These are phyloP conservation scores for Trichonephila clavata DNA, from an alignment of 1,140 invertebrate genomes.

Conservation along the genomic window DNA sequence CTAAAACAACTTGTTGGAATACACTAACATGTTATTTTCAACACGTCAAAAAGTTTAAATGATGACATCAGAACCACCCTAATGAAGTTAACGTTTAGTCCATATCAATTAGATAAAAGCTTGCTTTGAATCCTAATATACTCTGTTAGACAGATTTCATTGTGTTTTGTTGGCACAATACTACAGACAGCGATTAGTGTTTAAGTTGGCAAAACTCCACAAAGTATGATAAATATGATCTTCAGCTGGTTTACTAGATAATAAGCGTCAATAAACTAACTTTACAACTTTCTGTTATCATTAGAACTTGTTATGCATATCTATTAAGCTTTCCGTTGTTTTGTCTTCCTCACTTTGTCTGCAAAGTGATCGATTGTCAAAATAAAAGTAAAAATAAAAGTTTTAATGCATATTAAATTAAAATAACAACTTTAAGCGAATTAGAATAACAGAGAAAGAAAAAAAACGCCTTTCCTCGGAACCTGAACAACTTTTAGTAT, in stretches of 20 bases:
- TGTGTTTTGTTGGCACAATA: background rate
- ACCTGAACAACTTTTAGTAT: too few species aligned
- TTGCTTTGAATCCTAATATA: background rate
- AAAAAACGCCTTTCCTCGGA: too few species aligned
- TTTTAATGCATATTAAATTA: too few species aligned
- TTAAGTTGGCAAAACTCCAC: background rate
- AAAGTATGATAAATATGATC: background rate
- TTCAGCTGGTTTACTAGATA: background rate
- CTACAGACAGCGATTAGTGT: background rate
- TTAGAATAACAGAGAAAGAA: too few species aligned
- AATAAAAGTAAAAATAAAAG: too few species aligned
- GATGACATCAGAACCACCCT: too few species aligned
- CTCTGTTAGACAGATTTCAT: background rate
- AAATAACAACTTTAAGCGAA: too few species aligned
- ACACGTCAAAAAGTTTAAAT: too few species aligned
- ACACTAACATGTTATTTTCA: too few species aligned
- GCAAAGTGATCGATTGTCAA: too few species aligned
- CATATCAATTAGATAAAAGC: background rate
- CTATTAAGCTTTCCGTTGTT: background rate
- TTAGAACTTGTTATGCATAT: background rate
- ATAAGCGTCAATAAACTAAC: background rate
- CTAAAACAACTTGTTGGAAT: too few species aligned
- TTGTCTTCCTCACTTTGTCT: background rate
- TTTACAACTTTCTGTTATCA: background rate
- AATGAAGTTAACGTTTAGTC: background rate